These are phyloP conservation scores for Tiliacea aurago DNA, from an alignment of 2,888 invertebrate species.

Conservation along the genomic window DNA sequence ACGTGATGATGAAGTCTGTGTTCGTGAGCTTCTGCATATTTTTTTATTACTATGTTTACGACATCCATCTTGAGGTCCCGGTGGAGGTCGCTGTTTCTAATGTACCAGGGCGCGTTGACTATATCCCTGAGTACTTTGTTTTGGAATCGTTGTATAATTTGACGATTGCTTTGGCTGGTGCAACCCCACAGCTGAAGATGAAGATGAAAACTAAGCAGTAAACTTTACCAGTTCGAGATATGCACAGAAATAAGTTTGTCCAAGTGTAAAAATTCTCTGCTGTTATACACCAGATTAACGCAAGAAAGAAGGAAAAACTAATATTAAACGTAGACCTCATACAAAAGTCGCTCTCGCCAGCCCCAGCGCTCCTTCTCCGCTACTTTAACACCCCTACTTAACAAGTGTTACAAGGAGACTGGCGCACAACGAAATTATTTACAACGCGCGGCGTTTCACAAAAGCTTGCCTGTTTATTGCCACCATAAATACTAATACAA, in stretches of 20 bases:
- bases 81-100: no score
- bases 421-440: conserved; percentile 88
- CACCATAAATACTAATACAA: conserved; percentile 89
- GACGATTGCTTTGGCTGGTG: no score
- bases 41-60: no score
- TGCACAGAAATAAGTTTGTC: not conserved
- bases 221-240: not conserved
- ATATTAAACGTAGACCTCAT: not conserved
- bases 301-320: not conserved
- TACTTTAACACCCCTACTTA: conserved; percentile 69
- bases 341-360: conserved; percentile 26
- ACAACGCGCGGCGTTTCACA: conserved; percentile 87
- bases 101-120: no score
- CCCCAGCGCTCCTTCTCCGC: conserved; percentile 49
- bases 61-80: no score
- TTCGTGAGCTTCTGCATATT: no score
- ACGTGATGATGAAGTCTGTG: no score
- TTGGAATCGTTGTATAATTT: no score
- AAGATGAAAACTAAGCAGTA: not conserved
- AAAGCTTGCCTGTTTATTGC: conserved; percentile 87
- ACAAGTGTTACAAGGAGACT: conserved; percentile 85
- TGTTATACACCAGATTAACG: not conserved
- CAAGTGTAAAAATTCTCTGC: not conserved
- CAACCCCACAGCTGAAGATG: no score
- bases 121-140: no score